Base-by-base conservation (phyloP, 2,113 vertebrate genomes). In the Thamnophis sirtalis region DNA sequence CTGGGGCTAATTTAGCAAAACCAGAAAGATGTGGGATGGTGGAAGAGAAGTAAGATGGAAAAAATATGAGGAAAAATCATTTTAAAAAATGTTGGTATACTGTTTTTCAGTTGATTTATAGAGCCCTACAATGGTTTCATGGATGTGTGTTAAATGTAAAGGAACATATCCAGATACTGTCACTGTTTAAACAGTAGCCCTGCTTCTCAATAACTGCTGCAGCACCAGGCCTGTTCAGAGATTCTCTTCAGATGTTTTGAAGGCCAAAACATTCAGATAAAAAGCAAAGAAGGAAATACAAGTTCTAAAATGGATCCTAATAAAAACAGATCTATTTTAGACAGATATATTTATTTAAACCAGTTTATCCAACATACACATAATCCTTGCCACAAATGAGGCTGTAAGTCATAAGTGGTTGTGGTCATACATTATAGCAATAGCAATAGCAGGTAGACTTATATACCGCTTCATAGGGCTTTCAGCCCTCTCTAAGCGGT, bases 1-100 rank as follows among this genome's bases (percentile, higher is more conserved):
- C 9, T 89, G 9, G 91, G 93, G 43, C 51, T 87, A 50, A 50
- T 86, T 91, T 92, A 92, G 54, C 55, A 93, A 68, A 17, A 9
- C 54, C 54, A 22, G 9, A 7, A 28, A 0, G 13, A 51, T 53
- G 13, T 51, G 26, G 49, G n/a, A 48, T 43, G 90, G 17, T 50
- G 24, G 28, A 91, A 90, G 87, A 68, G 38, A 21, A 33, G 49
- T 89, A 54, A 11, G 3, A 55, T n/a, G 93, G 92, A 50, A 90
- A 54, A 11, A 68, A 73, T n/a, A 93, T 49, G 24, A 19, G 60
- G 88, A 28, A 1, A n/a, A 87, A 28, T 51, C 50, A 87, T n/a
- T n/a, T n/a, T n/a, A 94, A 2, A 93, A 2, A 5, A 56, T 9
- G 91, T 26, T 9, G 91, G 90, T 89, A 22, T 51, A 73, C 5